Evolutionary conservation across 2,888 invertebrate genomes (phyloP), one percentile per base, ranked within the genome.

Genomic region (Tipula helvola): DNA sequence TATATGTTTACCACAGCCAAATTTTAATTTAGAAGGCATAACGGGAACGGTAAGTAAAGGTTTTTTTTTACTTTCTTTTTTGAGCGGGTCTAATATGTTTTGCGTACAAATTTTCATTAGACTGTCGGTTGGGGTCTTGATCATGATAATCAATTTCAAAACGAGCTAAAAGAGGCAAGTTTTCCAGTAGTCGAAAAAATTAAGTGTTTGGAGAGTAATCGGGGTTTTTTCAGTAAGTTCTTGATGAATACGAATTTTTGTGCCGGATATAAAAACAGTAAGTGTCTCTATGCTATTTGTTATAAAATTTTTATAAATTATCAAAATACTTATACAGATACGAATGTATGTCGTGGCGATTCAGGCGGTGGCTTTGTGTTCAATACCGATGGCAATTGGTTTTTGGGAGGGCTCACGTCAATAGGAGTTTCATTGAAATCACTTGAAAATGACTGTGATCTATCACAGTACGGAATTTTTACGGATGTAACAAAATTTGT

Each of bases 291-390:
- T 16, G 28, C 18, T 4, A 7, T 39, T 7, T 39, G 13, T n/a
- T 16, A 5, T 12, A 2, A 36, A 10, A 5, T 2, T 36, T 83
- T 12, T 36, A 44, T 44, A 44, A 85, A 2, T 42, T 85, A 85
- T n/a, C 16, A n/a, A 28, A 28, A 39, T 41, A 39, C 39, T 42
- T 18, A n/a, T n/a, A 8, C 10, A 85, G 85, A 85, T 5, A 92
- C 91, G 2, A 93, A 92, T 87, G 92, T 92, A 4, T 93, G 93
- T 88, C 93, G 93, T 83, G 93, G 93, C 0, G 93, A 93, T 88
- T 93, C 93, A 86, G 93, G 93, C 0, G 92, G 93, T 83, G 93
- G 92, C 0, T 91, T 92, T 88, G 88, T 90, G 16, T 90, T 93
- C 4, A 86, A 87, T 85, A 8, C 39, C 3, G 41, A 87, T 52